These are phyloP conservation scores for Anolis apletophallus DNA, from an alignment of 2,797 vertebrate species.

Conservation along the genomic window DNA sequence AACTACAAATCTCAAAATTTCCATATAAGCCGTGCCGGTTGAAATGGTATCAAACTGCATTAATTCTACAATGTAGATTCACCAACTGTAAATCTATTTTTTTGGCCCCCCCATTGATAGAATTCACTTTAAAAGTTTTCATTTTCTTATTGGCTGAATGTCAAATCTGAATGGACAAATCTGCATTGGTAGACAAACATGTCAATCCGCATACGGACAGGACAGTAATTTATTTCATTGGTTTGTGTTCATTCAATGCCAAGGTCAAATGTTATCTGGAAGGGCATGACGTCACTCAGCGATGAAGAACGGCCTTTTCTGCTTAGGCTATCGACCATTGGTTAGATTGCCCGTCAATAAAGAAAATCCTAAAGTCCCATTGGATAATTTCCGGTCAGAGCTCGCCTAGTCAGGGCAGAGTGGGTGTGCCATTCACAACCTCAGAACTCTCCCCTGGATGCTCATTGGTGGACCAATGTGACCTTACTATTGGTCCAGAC, in stretches of 20 bases:
- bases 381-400: background rate
- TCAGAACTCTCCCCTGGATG: background rate
- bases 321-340: background rate
- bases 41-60: too few species aligned
- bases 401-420: too few species aligned
- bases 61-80: too few species aligned
- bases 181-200: background rate
- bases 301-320: background rate
- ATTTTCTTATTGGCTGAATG: background rate
- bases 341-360: background rate
- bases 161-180: background rate
- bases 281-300: background rate
- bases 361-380: background rate
- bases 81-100: background rate
- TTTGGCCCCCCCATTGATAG: background rate
- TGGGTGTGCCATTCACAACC: background rate
- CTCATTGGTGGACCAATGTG: background rate
- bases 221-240: background rate
- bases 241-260: background rate
- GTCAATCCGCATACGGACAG: background rate
- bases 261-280: conserved; percentile 5
- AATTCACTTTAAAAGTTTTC: too few species aligned
- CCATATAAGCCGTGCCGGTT: too few species aligned
- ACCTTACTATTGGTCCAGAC: background rate
- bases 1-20: too few species aligned